Base-by-base conservation (phyloP, 2,888 invertebrate species). In the Pyrocoelia pectoralis region DNA sequence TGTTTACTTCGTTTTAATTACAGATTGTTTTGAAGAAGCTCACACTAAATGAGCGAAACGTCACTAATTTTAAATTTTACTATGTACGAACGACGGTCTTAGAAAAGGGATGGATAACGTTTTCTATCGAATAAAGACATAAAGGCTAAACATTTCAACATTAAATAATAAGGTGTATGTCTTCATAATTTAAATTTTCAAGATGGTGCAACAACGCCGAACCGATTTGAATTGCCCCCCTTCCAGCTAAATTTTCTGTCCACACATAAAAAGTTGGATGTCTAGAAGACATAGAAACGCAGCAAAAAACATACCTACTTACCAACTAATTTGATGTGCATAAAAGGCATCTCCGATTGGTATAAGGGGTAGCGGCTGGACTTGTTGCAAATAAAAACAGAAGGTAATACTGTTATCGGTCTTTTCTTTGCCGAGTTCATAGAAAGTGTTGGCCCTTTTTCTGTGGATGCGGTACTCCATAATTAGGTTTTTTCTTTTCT, bases 261-360 rank as follows among this genome's bases (percentile, higher is more conserved):
- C 63, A 64, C 1, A 51, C 56, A 41, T 68, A 72, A 46, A 69
- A 69, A 18, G 50, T 53, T 18, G 70, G 62, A 46, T 57, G 50
- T 24, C 51, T 60, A 12, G 64, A 40, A 10, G 14, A 28, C 41
- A 63, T 59, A 5, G n/a, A 2, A n/a, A 59, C 51, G 29, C 51
- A 48, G 15, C 46, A 60, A 40, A 56, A 56, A 52, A 46, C 41
- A 40, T 40, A 12, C 40, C 4, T 4, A 40, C 40, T 40, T 40
- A 12, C 40, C 4, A 40, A 40, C 40, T 40, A 40, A 40, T 40
- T 40, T 40, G 40, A n/a, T 40, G 40, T 4, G 40, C 2, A 13
- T 40, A 40, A 13, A 40, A 40, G 3, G 40, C n/a, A 46, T 65
- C 40, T n/a, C 40, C 40, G 40, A 40, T 40, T 4, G 40, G 40